Conservation (phyloP, 2,113 vertebrate species). For the Gadus chalcogrammus region DNA sequence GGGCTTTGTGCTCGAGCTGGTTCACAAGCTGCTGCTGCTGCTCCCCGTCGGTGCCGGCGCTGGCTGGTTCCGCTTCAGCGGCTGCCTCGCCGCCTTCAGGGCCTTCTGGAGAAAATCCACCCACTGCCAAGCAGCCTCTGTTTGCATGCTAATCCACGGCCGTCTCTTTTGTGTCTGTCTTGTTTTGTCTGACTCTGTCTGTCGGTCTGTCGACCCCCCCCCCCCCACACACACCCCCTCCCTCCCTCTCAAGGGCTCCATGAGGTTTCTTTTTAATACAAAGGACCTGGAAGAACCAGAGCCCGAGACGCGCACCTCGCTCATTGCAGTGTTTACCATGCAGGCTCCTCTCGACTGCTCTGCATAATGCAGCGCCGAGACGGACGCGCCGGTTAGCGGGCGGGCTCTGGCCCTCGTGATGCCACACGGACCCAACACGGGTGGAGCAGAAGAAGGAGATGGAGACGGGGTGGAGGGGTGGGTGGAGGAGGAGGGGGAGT, state of each 20-base stretch:
- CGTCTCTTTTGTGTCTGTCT: background rate
- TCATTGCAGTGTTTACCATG: conserved; percentile 32
- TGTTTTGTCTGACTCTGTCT: background rate
- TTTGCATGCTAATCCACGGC: conserved; percentile 40
- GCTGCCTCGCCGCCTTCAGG: conserved; percentile 39
- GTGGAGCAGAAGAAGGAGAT: conserved; percentile 4
- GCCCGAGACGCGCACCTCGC: conserved; percentile 14
- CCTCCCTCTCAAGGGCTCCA: background rate
- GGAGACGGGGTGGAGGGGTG: conserved; percentile 3
- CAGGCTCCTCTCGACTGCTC: conserved; percentile 18
- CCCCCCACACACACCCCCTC: too few species aligned
- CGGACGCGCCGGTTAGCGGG: conserved; percentile 17
- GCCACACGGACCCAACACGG: conserved; percentile 8
- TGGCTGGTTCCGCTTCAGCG: conserved; percentile 45
- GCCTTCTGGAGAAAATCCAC: conserved; percentile 42
- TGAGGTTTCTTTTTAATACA: conserved; percentile 43
- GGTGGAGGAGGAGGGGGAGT: background rate
- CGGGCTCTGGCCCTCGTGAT: background rate
- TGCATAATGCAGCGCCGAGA: background rate
- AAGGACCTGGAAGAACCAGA: conserved; percentile 22
- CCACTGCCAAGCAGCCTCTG: conserved; percentile 13
- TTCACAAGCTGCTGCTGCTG: conserved; percentile 3
- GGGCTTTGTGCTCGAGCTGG: conserved; percentile 30
- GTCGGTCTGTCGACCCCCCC: background rate
- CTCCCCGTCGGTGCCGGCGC: conserved; percentile 18